Evolutionary conservation across 2,113 vertebrate genomes (phyloP), one percentile per base, ranked within the genome.

Genomic region (Opisthocomus hoazin): DNA sequence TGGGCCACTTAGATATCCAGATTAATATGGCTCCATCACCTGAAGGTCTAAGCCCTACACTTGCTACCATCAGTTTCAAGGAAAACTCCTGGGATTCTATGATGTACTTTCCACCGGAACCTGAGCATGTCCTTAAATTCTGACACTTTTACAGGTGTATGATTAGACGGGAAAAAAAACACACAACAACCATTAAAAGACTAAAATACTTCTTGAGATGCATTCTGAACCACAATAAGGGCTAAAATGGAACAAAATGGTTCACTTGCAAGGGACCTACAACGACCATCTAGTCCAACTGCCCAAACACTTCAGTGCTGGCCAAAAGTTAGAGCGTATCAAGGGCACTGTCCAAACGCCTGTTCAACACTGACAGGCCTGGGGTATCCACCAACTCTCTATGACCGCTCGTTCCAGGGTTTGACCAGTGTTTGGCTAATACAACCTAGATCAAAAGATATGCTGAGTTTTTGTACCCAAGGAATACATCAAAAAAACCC

Each of bases 401-500:
- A 15, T 22, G 23, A 71, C 64, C 64, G 76, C 8, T 71, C 65
- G 15, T 57, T n/a, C 24, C 70, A 85, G 26, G 10, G 16, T 41
- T n/a, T 43, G 69, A 39, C 12, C 48, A 57, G 46, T 13, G 29
- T 58, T 45, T n/a, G 45, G 32, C 17, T 58, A 82, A 84, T 26
- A 57, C 36, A 87, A 4, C 3, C 32, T 22, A 50, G 18, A 80
- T 36, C 20, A 89, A 84, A 20, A 91, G 15, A 61, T 15, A 56
- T 1, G 3, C 46, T 37, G 37, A 87, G 21, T 4, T 78, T 74
- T n/a, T 36, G 58, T 43, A 57, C 24, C 3, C 9, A 70, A 81
- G 26, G 23, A 57, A 57, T 15, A n/a, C 3, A 39, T 0, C 1
- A 7, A 54, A 46, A 85, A 82, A 50, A 19, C 0, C 3, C 6